Evolutionary conservation across 2,888 invertebrate species (phyloP).

Genomic region (Amiota communis): DNA sequence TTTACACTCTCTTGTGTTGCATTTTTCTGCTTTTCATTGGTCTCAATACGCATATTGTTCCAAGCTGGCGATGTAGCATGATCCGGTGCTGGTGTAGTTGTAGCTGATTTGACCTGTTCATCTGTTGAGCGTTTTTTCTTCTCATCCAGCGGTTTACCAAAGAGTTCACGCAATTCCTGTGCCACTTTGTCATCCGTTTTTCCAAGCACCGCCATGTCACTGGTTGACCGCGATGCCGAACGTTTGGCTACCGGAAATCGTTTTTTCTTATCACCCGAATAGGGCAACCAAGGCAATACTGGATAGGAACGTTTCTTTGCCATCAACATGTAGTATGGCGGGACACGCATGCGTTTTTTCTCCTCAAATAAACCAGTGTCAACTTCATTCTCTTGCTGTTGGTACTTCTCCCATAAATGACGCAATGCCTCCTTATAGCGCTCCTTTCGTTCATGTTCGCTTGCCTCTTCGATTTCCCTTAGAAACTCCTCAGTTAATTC

Average conservation of each 20-base stretch:
- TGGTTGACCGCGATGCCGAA: constrained; percentile 74
- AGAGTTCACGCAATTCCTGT: constrained; percentile 80
- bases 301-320: constrained; percentile 72
- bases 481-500: constrained; percentile 71
- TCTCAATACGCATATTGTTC: constrained; percentile 59
- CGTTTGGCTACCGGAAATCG: constrained; percentile 81
- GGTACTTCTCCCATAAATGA: constrained; percentile 71
- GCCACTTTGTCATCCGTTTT: constrained; percentile 82
- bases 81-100: constrained; percentile 49
- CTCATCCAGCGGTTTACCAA: constrained; percentile 75
- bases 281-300: constrained; percentile 73
- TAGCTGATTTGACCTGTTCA: constrained; percentile 44
- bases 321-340: constrained; percentile 69
- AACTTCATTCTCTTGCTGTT: constrained; percentile 68
- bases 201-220: constrained; percentile 63
- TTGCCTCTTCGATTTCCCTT: constrained; percentile 71
- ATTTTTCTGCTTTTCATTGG: constrained; percentile 40
- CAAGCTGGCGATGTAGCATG: constrained; percentile 45
- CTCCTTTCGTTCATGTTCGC: constrained; percentile 69
- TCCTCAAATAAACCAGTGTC: constrained; percentile 7
- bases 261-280: constrained; percentile 73
- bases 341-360: constrained; percentile 64
- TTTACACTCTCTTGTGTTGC: constrained; percentile 23
- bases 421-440: constrained; percentile 69
- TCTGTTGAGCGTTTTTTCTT: constrained; percentile 75